A percentile compares a stretch with the other conserved stretches of the same genome.
Conservation (phyloP, 2,113 vertebrate species). For the Dascyllus trimaculatus region DNA sequence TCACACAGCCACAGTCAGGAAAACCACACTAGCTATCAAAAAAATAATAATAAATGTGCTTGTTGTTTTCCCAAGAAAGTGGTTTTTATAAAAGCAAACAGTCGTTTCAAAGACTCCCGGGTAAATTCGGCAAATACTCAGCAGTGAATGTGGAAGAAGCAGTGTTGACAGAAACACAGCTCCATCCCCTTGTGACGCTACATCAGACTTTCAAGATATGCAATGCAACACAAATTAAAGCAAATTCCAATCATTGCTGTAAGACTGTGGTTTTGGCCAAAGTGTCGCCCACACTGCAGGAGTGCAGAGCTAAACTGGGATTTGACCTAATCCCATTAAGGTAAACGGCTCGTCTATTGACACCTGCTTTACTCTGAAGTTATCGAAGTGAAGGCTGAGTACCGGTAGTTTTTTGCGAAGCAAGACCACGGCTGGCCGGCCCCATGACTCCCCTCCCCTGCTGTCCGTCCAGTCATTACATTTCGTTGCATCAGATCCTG, state of each 20-base stretch:
- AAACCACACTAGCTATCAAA: background rate
- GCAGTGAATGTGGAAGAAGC: background rate
- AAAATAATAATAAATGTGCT: slow-evolving; percentile 3
- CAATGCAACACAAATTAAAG: slow-evolving; percentile 7
- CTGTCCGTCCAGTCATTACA: slow-evolving; percentile 63
- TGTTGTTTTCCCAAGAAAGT: slow-evolving; percentile 5
- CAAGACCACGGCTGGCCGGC: slow-evolving; percentile 19
- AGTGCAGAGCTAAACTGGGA: slow-evolving; percentile 61
- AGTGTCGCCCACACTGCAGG: slow-evolving; percentile 30
- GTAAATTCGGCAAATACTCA: slow-evolving; percentile 4
- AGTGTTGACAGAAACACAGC: slow-evolving; percentile 11
- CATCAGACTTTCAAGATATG: background rate
- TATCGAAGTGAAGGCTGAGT: slow-evolving; percentile 55
- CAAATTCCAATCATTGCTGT: background rate
- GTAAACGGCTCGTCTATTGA: slow-evolving; percentile 74
- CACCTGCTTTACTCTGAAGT: slow-evolving; percentile 62
- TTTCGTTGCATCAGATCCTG: slow-evolving; percentile 68
- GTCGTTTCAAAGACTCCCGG: background rate
- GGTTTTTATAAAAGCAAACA: slow-evolving; percentile 3
- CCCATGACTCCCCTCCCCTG: slow-evolving; percentile 18
- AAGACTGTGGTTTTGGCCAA: background rate
- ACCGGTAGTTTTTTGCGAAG: slow-evolving; percentile 26
- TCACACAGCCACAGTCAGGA: slow-evolving; percentile 10
- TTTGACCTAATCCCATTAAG: slow-evolving; percentile 75
- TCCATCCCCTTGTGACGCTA: background rate